These are phyloP conservation scores for Apodemia duryi DNA, from an alignment of 2,888 invertebrate species.

Conservation along the genomic window DNA sequence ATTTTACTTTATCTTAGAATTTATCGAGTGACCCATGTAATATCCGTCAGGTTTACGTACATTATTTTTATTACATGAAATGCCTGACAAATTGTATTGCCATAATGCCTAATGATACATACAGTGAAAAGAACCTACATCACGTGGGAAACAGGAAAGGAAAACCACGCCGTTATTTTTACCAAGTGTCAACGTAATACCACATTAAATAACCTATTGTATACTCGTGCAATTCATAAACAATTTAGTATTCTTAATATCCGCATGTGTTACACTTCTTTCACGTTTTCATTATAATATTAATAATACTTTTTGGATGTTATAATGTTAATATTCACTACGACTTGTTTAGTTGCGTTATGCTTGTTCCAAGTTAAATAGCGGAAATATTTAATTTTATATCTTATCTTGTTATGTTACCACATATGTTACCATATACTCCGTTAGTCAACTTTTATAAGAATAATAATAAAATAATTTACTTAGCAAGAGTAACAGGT, in stretches of 20 bases:
- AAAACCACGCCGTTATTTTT: background rate
- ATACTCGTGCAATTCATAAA: background rate
- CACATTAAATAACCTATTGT: background rate
- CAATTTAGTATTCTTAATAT: background rate
- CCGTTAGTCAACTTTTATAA: no score
- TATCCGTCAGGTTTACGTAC: no score
- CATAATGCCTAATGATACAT: slow-evolving; percentile 13
- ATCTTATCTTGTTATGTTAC: background rate
- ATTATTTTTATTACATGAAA: background rate
- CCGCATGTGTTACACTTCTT: background rate
- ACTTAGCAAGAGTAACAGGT: no score
- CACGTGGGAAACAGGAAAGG: slow-evolving; percentile 4
- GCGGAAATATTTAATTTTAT: background rate
- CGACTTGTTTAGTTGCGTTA: background rate
- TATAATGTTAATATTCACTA: background rate
- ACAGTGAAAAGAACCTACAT: background rate
- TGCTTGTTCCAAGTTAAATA: background rate
- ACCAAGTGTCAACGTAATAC: background rate
- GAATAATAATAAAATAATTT: no score
- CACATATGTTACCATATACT: no score
- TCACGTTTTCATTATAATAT: background rate
- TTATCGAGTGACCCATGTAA: no score
- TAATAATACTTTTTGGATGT: background rate
- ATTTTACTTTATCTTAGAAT: no score
- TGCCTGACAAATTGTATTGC: background rate